A percentile compares a stretch with the other conserved stretches of the same genome.
Evolutionary conservation across 2,888 invertebrate genomes (phyloP).

Genomic region (Lissocephala sabroskyi): DNA sequence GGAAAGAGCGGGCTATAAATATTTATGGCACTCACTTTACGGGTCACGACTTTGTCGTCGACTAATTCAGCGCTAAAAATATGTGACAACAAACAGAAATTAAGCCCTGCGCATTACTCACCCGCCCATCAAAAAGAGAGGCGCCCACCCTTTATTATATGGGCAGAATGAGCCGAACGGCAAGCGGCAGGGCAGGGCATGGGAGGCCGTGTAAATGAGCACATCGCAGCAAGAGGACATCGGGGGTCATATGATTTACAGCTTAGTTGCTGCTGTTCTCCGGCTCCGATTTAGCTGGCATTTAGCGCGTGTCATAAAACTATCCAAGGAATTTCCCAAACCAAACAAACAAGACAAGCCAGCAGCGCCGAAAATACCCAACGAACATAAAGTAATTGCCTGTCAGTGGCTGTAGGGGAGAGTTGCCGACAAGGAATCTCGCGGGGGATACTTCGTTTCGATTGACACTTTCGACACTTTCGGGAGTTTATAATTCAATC

Average conservation of each 20-base stretch:
- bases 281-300: slow-evolving; percentile 27
- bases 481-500: too few species aligned
- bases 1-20: slow-evolving; percentile 44
- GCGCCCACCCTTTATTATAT: slow-evolving; percentile 4
- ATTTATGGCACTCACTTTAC: slow-evolving; percentile 47
- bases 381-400: too few species aligned
- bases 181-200: too few species aligned
- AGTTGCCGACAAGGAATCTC: too few species aligned
- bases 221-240: background rate
- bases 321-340: slow-evolving; percentile 59
- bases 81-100: slow-evolving; percentile 61
- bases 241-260: slow-evolving; percentile 37
- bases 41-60: slow-evolving; percentile 9
- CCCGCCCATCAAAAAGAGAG: slow-evolving; percentile 23
- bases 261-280: slow-evolving; percentile 16
- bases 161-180: background rate
- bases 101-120: slow-evolving; percentile 57
- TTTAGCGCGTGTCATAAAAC: slow-evolving; percentile 54
- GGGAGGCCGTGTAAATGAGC: background rate
- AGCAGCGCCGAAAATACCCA: too few species aligned
- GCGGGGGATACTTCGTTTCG: too few species aligned
- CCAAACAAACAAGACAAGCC: slow-evolving; percentile 58
- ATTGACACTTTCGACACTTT: too few species aligned
- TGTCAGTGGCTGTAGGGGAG: too few species aligned
- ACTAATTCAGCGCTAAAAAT: slow-evolving; percentile 30